Evolutionary conservation across 2,113 vertebrate genomes (phyloP).

Genomic region (Bettongia penicillata): DNA sequence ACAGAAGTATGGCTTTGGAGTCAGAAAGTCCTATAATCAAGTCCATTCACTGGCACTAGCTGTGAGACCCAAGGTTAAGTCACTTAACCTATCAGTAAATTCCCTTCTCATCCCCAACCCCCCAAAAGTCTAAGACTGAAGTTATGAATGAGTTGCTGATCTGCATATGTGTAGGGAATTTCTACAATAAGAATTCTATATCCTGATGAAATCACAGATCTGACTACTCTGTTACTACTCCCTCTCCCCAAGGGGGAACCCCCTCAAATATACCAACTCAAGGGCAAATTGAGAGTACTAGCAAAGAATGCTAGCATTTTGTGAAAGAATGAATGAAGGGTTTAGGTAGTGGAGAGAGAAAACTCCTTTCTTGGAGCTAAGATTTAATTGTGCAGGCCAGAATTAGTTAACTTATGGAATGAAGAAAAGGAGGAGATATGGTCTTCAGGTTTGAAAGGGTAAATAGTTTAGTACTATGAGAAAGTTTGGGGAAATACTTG

Average conservation of each 20-base stretch:
- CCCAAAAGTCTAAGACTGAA: neutral
- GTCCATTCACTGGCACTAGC: neutral
- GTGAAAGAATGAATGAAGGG: neutral
- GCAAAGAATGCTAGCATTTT: neutral
- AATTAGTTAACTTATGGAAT: neutral
- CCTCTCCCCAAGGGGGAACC: neutral
- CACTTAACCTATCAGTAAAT: neutral
- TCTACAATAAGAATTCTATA: neutral
- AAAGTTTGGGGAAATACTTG: neutral
- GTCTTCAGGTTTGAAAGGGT: neutral
- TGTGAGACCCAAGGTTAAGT: neutral
- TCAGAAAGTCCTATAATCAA: neutral
- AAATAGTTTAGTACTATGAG: neutral
- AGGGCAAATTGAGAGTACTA: neutral
- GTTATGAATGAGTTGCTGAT: neutral
- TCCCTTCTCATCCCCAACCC: neutral
- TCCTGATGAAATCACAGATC: neutral
- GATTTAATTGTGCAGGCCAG: neutral
- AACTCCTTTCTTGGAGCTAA: neutral
- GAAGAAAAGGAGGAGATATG: neutral
- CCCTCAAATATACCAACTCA: neutral
- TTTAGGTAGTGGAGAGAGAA: constrained; percentile 13
- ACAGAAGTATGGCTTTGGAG: neutral
- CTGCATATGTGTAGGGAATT: neutral
- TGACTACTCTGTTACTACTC: neutral